Conservation (phyloP, 2,888 invertebrate species). For the Thelaira solivaga region DNA sequence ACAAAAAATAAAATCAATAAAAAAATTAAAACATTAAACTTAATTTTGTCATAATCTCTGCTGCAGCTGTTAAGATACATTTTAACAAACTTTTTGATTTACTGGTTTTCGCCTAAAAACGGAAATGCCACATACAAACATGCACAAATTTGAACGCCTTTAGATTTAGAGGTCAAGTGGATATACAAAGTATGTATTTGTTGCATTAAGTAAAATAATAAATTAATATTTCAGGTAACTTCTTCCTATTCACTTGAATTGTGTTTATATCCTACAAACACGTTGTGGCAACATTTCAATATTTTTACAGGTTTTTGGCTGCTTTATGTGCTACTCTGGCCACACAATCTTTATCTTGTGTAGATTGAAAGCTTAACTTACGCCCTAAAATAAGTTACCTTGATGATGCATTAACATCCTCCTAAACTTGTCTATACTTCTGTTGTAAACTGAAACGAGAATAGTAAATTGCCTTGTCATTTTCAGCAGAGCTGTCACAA, state of each 20-base stretch:
- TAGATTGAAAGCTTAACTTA: neutral
- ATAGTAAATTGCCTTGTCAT: neutral
- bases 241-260: conserved; percentile 4
- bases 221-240: too few species aligned
- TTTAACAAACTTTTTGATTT: neutral
- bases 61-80: too few species aligned
- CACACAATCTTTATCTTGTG: neutral
- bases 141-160: neutral
- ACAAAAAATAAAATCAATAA: too few species aligned
- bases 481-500: neutral
- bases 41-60: too few species aligned
- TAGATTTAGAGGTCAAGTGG: conserved; percentile 49
- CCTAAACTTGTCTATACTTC: neutral
- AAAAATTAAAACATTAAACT: too few species aligned
- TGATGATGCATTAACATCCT: conserved; percentile 8
- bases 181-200: conserved; percentile 3
- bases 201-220: neutral
- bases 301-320: conserved; percentile 8
- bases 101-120: conserved; percentile 15
- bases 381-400: conserved; percentile 24
- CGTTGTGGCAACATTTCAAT: neutral
- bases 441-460: neutral
- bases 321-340: conserved; percentile 17
- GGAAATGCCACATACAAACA: conserved; percentile 17
- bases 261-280: neutral